Base-by-base conservation (phyloP, 2,888 invertebrate genomes). In the Pollenia angustigena region DNA sequence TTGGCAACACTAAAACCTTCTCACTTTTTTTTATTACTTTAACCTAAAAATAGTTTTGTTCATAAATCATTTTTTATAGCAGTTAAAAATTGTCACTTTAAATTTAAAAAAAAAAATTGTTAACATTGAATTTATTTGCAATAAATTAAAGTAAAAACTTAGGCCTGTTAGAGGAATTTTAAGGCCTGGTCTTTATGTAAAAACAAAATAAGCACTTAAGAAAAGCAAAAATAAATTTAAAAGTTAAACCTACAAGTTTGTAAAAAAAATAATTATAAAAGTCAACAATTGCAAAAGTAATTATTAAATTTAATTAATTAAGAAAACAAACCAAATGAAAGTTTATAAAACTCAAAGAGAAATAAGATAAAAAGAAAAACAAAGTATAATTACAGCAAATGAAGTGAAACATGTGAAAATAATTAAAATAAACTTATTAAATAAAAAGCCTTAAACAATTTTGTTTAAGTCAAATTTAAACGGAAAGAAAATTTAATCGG, bases 221-320 rank as follows among this genome's bases (percentile, higher is more conserved):
- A 50, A 40, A 32, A 9, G 14, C 56, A 58, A 40, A 18, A 56
- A 50, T 32, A 56, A 48, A 54, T 23, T 18, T 23, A 6, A 32
- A 6, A 54, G 11, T 12, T 1, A 23, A 40, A 10, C 54, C 44
- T 44, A 62, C 62, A 48, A 10, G 6, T 62, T 62, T 23, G 66
- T 12, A 12, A 44, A 68, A 44, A 68, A 66, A 68, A 12, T 56
- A 9, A 60, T 32, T 75, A n/a, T 60, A 64, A 75, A 18, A 54
- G 40, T 8, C 44, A 40, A 50, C 11, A 48, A 74, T 14, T 74
- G 60, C 42, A 58, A 74, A 60, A 50, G 16, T 8, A 58, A 48
- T 48, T 16, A 42, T 54, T 32, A 32, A 74, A 48, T 54, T 40
- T 44, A 32, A 6, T 32, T 46, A 66, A 54, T 52, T 62, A 62